These are phyloP conservation scores for Echiichthys vipera DNA, from an alignment of 2,797 vertebrate genomes.

Conservation along the genomic window DNA sequence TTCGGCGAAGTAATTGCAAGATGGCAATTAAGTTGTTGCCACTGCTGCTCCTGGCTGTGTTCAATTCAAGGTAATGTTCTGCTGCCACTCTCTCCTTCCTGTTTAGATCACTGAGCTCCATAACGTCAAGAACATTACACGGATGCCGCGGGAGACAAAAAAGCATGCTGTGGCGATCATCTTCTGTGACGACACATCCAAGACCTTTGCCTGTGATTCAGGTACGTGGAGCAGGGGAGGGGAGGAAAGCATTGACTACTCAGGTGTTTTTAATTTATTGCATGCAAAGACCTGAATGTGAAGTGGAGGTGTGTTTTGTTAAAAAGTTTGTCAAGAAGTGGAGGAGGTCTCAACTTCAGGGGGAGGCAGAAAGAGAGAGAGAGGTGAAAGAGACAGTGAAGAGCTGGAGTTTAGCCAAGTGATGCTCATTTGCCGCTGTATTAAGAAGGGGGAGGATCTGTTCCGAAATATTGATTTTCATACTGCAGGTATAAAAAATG, in stretches of 20 bases:
- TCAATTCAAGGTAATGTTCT: conserved; percentile 69
- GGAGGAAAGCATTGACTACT: not conserved
- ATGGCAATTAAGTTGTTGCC: conserved; percentile 56
- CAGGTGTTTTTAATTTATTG: not conserved
- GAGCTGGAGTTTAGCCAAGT: conserved; percentile 62
- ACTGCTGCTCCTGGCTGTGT: conserved; percentile 40
- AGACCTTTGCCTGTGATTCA: conserved; percentile 99
- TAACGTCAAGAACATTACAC: conserved; percentile 97
- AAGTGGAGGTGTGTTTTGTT: not conserved
- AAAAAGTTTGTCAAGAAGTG: conserved; percentile 29
- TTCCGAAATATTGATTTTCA: conserved; percentile 76
- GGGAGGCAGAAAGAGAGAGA: conserved; percentile 40
- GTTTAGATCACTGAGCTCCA: conserved; percentile 96
- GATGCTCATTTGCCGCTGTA: conserved; percentile 73
- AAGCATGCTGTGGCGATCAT: conserved; percentile 99
- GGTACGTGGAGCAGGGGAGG: conserved; percentile 82
- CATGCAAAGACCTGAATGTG: not conserved
- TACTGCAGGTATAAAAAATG: conserved; percentile 70
- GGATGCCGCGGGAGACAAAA: conserved; percentile 97
- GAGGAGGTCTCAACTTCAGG: conserved; percentile 32
- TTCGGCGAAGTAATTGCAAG: conserved; percentile 54
- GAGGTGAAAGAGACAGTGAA: conserved; percentile 32
- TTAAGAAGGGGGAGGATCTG: conserved; percentile 70
- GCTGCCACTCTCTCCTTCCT: conserved; percentile 74
- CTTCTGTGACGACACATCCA: conserved; percentile 97